Conservation (phyloP, 2,797 vertebrate species). For the Trachops cirrhosus region DNA sequence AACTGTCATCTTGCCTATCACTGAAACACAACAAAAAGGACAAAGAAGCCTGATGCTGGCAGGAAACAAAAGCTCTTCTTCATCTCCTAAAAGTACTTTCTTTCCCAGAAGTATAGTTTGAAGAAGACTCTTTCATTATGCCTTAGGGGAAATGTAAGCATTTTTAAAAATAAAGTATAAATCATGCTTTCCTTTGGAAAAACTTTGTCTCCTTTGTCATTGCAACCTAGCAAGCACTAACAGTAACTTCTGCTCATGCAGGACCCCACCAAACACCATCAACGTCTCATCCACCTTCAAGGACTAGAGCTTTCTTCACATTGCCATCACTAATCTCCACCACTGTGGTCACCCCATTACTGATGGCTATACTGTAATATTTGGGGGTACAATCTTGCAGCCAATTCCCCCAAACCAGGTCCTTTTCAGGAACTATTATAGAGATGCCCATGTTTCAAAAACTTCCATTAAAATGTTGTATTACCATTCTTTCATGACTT, state of each 20-base stretch:
- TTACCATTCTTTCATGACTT: not conserved
- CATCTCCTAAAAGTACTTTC: not conserved
- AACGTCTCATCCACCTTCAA: not conserved
- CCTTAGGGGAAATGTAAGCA: not conserved
- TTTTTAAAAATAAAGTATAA: constrained; percentile 31
- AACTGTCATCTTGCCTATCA: constrained; percentile 38
- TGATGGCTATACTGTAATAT: not conserved
- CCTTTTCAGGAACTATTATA: not conserved
- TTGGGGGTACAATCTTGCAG: not conserved
- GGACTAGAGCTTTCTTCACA: not conserved
- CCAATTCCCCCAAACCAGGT: not conserved
- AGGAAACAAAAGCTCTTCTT: constrained; percentile 24
- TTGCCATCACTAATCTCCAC: too few relatives aligned
- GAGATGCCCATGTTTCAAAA: not conserved
- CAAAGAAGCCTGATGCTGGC: constrained; percentile 2
- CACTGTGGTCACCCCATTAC: not conserved
- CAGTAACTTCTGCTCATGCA: not conserved
- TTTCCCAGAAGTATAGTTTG: constrained; percentile 14
- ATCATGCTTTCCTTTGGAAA: constrained; percentile 35
- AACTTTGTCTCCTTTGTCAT: not conserved
- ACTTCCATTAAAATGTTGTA: not conserved
- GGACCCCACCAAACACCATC: not conserved
- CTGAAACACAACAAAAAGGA: constrained; percentile 60
- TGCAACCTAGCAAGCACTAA: not conserved
- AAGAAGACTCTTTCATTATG: constrained; percentile 28